A percentile compares a stretch with the other conserved stretches of the same genome.
These are phyloP conservation scores for Zhuqinia jingwanae DNA, from an alignment of 2,888 invertebrate genomes.

Conservation along the genomic window DNA sequence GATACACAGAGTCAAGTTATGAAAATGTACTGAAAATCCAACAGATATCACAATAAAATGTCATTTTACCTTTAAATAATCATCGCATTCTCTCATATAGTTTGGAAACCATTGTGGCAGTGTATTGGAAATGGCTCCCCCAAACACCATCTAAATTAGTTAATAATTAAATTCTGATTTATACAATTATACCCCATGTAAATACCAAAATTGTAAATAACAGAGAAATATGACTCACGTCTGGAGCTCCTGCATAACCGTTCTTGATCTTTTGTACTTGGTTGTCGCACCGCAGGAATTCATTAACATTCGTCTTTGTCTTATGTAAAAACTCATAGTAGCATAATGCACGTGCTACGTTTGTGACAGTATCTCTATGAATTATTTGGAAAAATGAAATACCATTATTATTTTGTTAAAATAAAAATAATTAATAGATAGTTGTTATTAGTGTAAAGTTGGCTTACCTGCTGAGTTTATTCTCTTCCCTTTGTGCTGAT, in stretches of 20 bases:
- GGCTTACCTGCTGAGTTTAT: slow-evolving; percentile 45
- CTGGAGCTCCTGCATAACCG: slow-evolving; percentile 48
- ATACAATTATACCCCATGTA: not conserved
- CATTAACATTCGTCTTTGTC: slow-evolving; percentile 44
- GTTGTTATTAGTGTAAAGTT: not conserved
- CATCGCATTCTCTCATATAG: slow-evolving; percentile 53
- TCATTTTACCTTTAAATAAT: slow-evolving; percentile 33
- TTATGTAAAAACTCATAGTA: slow-evolving; percentile 54
- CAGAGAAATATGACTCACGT: slow-evolving; percentile 19
- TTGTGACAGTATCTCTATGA: slow-evolving; percentile 39
- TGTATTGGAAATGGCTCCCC: slow-evolving; percentile 56
- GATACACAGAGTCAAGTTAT: no score
- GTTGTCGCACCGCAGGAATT: slow-evolving; percentile 55
- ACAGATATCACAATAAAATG: not conserved
- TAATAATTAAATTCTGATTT: not conserved
- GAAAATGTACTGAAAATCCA: not conserved
- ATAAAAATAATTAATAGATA: not conserved
- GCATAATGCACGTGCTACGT: slow-evolving; percentile 45
- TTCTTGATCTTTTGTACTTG: slow-evolving; percentile 60
- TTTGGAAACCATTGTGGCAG: slow-evolving; percentile 56
- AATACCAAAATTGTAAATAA: no score
- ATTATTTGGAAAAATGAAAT: not conserved
- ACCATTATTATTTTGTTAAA: not conserved
- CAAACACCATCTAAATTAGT: slow-evolving; percentile 42
- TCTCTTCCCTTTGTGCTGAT: slow-evolving; percentile 21